A percentile compares a stretch with the other conserved stretches of the same genome.
Evolutionary conservation across 53 echinoderm and acorn worm genomes (phyloP).

Genomic region (Astropecten irregularis): DNA sequence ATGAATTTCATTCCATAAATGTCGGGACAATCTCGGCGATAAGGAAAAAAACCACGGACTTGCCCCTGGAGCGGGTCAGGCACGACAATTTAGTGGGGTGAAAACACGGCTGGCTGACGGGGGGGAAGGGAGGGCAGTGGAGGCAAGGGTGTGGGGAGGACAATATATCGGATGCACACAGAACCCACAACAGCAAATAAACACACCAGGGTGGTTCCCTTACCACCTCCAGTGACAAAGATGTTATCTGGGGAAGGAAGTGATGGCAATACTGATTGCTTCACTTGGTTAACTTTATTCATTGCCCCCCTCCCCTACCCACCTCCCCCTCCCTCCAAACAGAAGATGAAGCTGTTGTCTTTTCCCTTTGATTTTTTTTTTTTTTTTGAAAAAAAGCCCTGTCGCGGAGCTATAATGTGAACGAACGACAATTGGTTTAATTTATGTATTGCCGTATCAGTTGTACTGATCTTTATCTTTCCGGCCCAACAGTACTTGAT

Average conservation of each 20-base stretch:
- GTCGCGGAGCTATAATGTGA: not conserved
- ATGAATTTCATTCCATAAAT: constrained; percentile 45
- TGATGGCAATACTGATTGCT: constrained; percentile 30
- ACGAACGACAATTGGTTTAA: constrained; percentile 8
- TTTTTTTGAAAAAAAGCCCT: constrained; percentile 3
- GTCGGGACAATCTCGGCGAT: constrained; percentile 30
- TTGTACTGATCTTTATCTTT: constrained; percentile 47
- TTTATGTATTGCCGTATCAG: constrained; percentile 38
- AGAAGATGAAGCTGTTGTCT: too few relatives aligned
- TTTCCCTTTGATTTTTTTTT: not conserved
- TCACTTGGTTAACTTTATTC: constrained; percentile 36
- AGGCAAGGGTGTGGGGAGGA: too few relatives aligned
- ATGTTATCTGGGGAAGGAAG: constrained; percentile 37
- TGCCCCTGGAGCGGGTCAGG: not conserved
- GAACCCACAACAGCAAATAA: too few relatives aligned
- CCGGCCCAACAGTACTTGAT: constrained; percentile 41
- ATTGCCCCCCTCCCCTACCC: too few relatives aligned
- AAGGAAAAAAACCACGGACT: constrained; percentile 5
- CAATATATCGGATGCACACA: too few relatives aligned
- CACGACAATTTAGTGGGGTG: constrained; percentile 21
- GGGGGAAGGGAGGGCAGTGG: not conserved
- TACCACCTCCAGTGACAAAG: constrained; percentile 26
- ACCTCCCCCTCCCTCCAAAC: too few relatives aligned
- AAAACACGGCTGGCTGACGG: not conserved
- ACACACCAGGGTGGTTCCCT: too few relatives aligned